Evolutionary conservation across 92 coral and sea anemone genomes (phyloP), one percentile per base, ranked within the genome.

Genomic region (Parazoanthus atlanticus): DNA sequence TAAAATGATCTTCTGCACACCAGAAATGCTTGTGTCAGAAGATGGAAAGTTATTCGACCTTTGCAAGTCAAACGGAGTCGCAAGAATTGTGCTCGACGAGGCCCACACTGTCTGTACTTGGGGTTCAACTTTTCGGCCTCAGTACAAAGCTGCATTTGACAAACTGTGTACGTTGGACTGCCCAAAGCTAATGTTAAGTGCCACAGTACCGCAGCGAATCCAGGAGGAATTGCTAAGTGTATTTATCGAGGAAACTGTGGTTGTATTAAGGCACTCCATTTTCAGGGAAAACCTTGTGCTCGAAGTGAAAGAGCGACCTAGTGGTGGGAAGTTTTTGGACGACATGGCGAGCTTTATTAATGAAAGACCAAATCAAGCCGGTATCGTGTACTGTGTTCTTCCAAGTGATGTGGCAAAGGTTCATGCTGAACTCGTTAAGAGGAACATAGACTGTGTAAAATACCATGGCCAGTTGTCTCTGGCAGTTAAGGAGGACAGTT

Each of bases 41-140:
- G 83, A 85, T 31, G 36, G 38, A 3, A n/a, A 41, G 11, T 72
- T 41, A 13, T 76, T 38, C 3, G 54, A 76, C 28, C 49, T 10
- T 41, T 19, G 31, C 80, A 76, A 76, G 80, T 2, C 54, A 76
- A 76, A 23, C 11, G 54, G 49, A 0, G 16, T 85, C 19, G 82
- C 80, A 1, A 76, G 89, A 78, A 46, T 86, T n/a, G 87, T 85
- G 2, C 32, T 89, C 19, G 92, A 89, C 78, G 86, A 89, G 58
- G 92, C 92, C 30, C 92, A 89, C 77, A 89, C 89, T 28, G 46
- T 89, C 15, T 77, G 75, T 11, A 85, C 80, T 46, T 89, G 92
- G 89, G 92, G 92, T 4, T 41, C 56, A 6, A 90, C 90, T 43
- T 90, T 90, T 40, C 79, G 86, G 8, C 92, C 89, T 58, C 52